Base-by-base conservation (phyloP, 1,140 invertebrate species). In the Saccostrea echinata region DNA sequence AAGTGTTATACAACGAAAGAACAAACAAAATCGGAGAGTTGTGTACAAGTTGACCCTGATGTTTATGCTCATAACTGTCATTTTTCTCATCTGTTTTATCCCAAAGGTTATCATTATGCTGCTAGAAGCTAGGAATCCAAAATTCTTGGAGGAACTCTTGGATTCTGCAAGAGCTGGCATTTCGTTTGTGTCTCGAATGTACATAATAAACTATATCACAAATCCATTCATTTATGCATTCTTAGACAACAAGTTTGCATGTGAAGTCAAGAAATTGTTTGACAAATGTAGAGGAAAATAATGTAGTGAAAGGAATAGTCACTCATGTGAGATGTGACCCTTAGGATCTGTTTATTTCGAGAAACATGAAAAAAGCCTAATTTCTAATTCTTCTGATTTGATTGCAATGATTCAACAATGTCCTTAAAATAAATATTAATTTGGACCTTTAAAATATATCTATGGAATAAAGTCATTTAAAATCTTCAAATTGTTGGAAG, bases 221-320 rank as follows among this genome's bases (percentile, higher is more conserved):
- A 80, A 80, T 27, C 71, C 71, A 3, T 80, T 80, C 27, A 80
- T 80, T 24, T 80, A 80, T 24, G 71, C 71, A 33, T 30, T 43
- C 27, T 33, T 80, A 18, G 71, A 83, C n/a, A 51, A 2, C 21
- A 27, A 35, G 24, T 80, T 80, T 43, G 35, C 3, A 24, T 12
- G 9, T 13, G 24, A 80, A 33, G 21, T 80, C 13, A 80, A 33
- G 12, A 24, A 1, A 80, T 33, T 27, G 24, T 3, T 80, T 3
- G 9, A 43, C 43, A 43, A 8, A 8, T 43, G 43, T 43, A 43
- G 43, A 43, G 6, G 9, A 9, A 9, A 43, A 8, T 9, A 43
- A 9, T 8, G 43, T 43, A 43, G 9, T 8, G 6, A 43, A 43
- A 43, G 9, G 43, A 43, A 43, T 43, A 8, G 43, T 43, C n/a